Conservation (phyloP, 2,797 vertebrate genomes). For the Atherinosoma microstoma region DNA sequence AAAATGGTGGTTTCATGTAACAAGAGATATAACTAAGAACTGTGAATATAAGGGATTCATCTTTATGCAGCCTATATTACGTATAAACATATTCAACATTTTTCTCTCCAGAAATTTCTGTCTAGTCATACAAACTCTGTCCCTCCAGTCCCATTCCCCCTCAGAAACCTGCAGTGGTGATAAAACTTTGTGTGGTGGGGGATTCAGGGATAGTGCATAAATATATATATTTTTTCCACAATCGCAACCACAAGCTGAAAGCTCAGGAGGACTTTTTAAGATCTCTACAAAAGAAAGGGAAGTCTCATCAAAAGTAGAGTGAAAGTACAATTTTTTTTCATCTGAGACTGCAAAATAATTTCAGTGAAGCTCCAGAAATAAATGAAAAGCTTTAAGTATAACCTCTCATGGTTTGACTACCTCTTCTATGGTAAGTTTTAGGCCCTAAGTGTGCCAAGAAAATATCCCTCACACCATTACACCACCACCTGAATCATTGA, state of each 20-base stretch:
- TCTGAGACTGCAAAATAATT: slow-evolving; percentile 18
- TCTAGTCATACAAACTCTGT: background rate
- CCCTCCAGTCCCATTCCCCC: background rate
- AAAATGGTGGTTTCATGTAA: too few species aligned
- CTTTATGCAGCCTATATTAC: background rate
- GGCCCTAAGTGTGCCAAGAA: too few species aligned
- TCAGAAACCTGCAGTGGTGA: slow-evolving; percentile 34
- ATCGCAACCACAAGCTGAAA: slow-evolving; percentile 24
- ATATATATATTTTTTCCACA: slow-evolving; percentile 33
- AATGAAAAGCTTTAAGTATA: slow-evolving; percentile 6
- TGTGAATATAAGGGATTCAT: background rate
- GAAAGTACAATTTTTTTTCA: slow-evolving; percentile 19
- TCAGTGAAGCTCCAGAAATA: background rate
- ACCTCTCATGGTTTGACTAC: background rate
- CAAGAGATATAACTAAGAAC: too few species aligned
- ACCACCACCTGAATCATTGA: too few species aligned
- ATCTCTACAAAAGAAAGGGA: slow-evolving; percentile 32
- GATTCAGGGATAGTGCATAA: slow-evolving; percentile 34
- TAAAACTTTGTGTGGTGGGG: slow-evolving; percentile 50
- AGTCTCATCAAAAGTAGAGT: slow-evolving; percentile 27
- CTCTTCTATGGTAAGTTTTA: background rate
- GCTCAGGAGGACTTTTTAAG: slow-evolving; percentile 12
- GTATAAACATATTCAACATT: slow-evolving; percentile 16
- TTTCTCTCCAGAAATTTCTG: slow-evolving; percentile 5
- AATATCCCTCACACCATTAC: too few species aligned